Evolutionary conservation across 2,113 vertebrate genomes (phyloP).

Genomic region (Pholis gunnellus): DNA sequence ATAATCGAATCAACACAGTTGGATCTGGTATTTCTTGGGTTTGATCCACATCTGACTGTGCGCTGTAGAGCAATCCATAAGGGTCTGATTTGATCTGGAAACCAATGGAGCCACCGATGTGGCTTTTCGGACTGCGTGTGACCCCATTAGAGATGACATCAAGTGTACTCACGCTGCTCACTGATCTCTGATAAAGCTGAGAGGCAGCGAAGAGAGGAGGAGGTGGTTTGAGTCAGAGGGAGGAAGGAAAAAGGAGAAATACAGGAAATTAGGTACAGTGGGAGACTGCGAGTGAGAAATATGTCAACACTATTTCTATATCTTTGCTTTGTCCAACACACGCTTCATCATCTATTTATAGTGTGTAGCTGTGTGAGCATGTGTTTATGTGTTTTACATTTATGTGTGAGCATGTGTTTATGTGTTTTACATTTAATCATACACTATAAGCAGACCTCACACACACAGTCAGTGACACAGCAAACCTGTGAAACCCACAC

Average conservation of each 20-base stretch:
- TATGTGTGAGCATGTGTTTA: slow-evolving; percentile 11
- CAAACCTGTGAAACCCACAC: slow-evolving; percentile 11
- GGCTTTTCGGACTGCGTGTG: neutral
- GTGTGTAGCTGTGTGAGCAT: slow-evolving; percentile 6
- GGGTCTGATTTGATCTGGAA: slow-evolving; percentile 20
- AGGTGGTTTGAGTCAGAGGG: slow-evolving; percentile 15
- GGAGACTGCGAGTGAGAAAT: neutral
- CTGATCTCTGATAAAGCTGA: slow-evolving; percentile 63
- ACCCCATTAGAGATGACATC: slow-evolving; percentile 23
- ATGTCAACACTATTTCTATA: neutral
- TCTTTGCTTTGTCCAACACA: neutral
- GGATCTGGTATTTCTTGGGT: neutral
- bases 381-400: too few relatives aligned
- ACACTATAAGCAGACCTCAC: slow-evolving; percentile 36
- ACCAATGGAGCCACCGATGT: neutral
- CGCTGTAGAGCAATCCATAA: neutral
- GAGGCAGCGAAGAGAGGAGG: neutral
- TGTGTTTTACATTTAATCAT: slow-evolving; percentile 27
- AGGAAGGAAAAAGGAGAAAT: neutral
- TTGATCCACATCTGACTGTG: slow-evolving; percentile 16
- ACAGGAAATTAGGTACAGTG: neutral
- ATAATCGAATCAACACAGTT: slow-evolving; percentile 2
- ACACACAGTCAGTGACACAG: slow-evolving; percentile 14
- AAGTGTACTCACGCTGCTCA: slow-evolving; percentile 72
- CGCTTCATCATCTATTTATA: slow-evolving; percentile 8